Evolutionary conservation across 2,113 vertebrate genomes (phyloP), one percentile per base, ranked within the genome.

Genomic region (Clupea harengus): DNA sequence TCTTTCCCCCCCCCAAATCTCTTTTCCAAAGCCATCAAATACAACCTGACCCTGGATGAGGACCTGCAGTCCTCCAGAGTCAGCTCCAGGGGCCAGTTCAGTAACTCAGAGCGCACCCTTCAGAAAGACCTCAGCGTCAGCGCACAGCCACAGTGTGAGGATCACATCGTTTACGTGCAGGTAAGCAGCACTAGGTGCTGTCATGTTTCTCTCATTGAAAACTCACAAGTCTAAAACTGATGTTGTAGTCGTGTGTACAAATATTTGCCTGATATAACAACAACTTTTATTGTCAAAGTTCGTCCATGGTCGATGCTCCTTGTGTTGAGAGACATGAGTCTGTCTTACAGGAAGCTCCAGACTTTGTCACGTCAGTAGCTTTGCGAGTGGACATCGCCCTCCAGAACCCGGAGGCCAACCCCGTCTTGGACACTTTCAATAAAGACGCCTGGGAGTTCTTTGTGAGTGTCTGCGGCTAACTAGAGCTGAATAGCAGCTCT

Each of bases 61-160:
- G 95, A 96, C 85, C 92, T 95, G 8, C 92, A 94, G 87, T 96
- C 95, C 3, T 96, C 93, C 13, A 92, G 95, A 85, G 93, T 96
- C 82, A 95, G 91, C 82, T 96, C 96, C 39, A 94, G 97, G 89
- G 96, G 95, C 11, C 84, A 96, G 81, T 97, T 97, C 90, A 93
- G 94, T 91, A 96, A 93, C 57, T 93, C 92, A n/a, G 96, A 97
- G 60, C 93, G 96, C 25, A 89, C 82, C 75, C 50, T 96, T n/a
- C 94, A 96, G 90, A 94, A 89, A 80, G 90, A 91, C 32, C 81
- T 94, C 88, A 18, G 87, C 5, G 84, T 97, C 25, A 72, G 0
- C 11, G 67, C 10, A 3, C 82, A 45, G 0, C 85, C 92, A 87
- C 90, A 0, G 0, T 97, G 97, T 80, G 87, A 93, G 60, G 88